Conservation (phyloP, 2,797 vertebrate species). For the Synaphobranchus kaupii region DNA sequence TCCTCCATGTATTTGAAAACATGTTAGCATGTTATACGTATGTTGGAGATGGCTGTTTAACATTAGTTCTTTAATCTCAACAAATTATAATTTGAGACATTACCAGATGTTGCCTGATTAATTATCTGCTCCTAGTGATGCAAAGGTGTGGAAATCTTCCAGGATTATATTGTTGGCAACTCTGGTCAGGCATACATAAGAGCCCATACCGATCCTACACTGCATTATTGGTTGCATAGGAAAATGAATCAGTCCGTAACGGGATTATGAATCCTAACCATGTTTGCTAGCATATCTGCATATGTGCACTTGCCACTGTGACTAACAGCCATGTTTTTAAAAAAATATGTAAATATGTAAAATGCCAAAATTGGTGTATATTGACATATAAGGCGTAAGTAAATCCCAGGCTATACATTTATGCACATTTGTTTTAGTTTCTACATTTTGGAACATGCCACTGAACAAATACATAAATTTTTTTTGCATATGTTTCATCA, state of each 20-base stretch:
- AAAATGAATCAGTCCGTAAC: background rate
- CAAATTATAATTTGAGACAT: background rate
- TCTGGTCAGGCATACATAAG: background rate
- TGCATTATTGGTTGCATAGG: background rate
- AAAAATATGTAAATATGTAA: conserved; percentile 1
- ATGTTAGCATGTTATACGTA: background rate
- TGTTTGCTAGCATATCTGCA: background rate
- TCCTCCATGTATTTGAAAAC: background rate
- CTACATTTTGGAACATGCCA: background rate
- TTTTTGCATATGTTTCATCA: background rate
- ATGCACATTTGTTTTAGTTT: background rate
- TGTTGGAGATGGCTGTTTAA: background rate
- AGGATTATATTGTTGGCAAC: background rate
- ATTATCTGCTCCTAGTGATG: conserved; percentile 1
- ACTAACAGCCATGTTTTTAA: background rate
- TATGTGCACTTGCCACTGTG: background rate
- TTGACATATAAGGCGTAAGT: background rate
- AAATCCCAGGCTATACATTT: background rate
- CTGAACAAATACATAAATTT: background rate
- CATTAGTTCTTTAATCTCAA: background rate
- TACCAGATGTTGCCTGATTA: background rate
- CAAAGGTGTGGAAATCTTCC: conserved; percentile 1
- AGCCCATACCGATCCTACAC: background rate
- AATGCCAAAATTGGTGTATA: background rate
- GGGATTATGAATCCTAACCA: background rate